Percentiles rank a stretch among this genome's conserved stretches.
phyloP scores from a whole-genome alignment of 2,888 invertebrate genomes.

The Euplagia quadripunctaria region DNA sequence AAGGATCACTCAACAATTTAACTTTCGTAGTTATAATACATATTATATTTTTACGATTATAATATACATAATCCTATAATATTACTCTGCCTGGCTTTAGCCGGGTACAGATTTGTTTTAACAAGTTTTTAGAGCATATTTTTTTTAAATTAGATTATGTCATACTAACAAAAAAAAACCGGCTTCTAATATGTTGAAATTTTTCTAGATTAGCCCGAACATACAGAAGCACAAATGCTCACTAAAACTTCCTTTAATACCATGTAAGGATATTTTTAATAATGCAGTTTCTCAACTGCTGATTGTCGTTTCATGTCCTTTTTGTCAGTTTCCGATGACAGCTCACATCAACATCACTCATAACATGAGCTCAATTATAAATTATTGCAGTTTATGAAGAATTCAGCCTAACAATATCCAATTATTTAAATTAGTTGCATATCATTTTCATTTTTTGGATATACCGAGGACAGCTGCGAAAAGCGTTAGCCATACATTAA shows the following conservation, averaged over 20 bases:
- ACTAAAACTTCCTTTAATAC: too few relatives aligned
- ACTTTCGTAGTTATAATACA: too few relatives aligned
- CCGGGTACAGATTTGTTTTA: too few relatives aligned
- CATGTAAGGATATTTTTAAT: neutral
- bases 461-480: slow-evolving; percentile 49
- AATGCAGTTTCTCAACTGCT: neutral
- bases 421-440: slow-evolving; percentile 49
- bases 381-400: slow-evolving; percentile 2
- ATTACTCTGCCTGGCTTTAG: too few relatives aligned
- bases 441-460: slow-evolving; percentile 34
- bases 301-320: neutral
- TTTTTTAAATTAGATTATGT: neutral
- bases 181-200: neutral
- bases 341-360: neutral
- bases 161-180: neutral
- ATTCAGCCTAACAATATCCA: slow-evolving; percentile 36
- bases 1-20: too few relatives aligned
- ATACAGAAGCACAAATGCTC: neutral
- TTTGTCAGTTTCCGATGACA: neutral
- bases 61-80: too few relatives aligned
- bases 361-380: neutral
- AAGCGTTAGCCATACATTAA: slow-evolving; percentile 38
- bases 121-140: too few relatives aligned
- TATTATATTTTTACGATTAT: too few relatives aligned
- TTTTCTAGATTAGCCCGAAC: neutral